Percentiles rank a stretch among this genome's conserved stretches.
phyloP scores from a whole-genome alignment of 2,113 vertebrate species.

The Nothocercus julius region DNA sequence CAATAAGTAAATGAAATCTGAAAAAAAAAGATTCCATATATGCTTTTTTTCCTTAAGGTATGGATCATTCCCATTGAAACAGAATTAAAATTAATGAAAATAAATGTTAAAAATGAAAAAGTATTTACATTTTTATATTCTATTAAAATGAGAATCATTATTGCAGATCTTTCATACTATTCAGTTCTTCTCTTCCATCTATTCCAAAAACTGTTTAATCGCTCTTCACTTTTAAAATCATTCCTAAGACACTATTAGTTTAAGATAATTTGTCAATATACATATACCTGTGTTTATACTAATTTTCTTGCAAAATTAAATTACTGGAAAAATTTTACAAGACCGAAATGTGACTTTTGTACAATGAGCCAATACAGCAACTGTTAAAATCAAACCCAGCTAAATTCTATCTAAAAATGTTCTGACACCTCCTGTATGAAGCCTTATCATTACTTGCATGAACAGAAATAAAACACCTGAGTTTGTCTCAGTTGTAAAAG shows the following conservation, averaged over 20 bases:
- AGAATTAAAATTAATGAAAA: neutral
- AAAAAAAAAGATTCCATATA: neutral
- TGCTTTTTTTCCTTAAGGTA: neutral
- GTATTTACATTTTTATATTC: neutral
- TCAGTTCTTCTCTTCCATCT: neutral
- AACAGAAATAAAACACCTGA: neutral
- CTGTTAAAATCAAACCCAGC: neutral
- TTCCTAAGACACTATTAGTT: neutral
- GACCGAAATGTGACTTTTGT: neutral
- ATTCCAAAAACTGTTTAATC: neutral
- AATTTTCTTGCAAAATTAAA: neutral
- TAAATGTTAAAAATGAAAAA: neutral
- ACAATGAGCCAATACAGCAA: neutral
- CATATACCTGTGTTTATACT: neutral
- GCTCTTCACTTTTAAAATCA: neutral
- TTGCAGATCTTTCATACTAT: neutral
- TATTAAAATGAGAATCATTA: neutral
- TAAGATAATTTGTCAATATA: neutral
- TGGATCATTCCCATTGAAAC: neutral
- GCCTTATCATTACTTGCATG: neutral
- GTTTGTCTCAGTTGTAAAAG: neutral
- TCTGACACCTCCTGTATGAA: neutral
- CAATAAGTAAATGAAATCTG: neutral
- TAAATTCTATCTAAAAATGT: neutral
- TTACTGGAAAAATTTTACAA: neutral